Evolutionary conservation across 2,888 invertebrate genomes (phyloP).

Genomic region (Leptopterna dolabrata): DNA sequence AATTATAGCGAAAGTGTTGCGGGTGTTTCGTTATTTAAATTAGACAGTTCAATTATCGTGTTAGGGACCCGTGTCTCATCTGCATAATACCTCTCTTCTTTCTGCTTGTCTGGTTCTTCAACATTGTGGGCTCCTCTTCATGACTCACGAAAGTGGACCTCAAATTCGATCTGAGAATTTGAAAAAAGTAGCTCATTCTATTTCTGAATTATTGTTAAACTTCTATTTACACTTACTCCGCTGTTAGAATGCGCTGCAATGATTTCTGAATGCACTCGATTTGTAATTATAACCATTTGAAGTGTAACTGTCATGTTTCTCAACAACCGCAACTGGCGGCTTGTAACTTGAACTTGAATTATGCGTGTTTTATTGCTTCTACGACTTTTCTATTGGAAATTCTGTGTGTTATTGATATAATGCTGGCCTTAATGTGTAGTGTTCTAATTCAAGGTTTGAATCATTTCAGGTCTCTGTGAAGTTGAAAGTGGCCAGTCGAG

Average conservation of each 20-base stretch:
- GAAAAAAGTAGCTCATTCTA: too few relatives aligned
- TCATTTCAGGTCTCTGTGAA: conserved; percentile 77
- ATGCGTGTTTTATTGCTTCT: neutral
- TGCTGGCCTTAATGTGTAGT: neutral
- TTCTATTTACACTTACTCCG: too few relatives aligned
- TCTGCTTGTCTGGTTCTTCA: too few relatives aligned
- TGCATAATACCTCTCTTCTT: neutral
- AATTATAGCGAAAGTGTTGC: neutral
- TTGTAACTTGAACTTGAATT: neutral
- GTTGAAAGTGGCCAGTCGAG: conserved; percentile 89
- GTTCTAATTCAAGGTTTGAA: neutral
- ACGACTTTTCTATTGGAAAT: neutral
- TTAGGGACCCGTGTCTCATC: conserved; percentile 15
- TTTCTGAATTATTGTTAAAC: too few relatives aligned
- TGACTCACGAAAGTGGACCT: too few relatives aligned
- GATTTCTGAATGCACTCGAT: too few relatives aligned
- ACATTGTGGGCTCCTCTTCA: too few relatives aligned
- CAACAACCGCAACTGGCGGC: neutral
- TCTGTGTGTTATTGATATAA: neutral
- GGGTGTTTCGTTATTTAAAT: conserved; percentile 29
- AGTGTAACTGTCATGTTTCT: too few relatives aligned
- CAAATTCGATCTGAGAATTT: too few relatives aligned
- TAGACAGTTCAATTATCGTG: conserved; percentile 38
- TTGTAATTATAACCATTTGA: too few relatives aligned
- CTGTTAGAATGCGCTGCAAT: too few relatives aligned